Evolutionary conservation across 30 jellyfish, hydroid and myxozoan species (phyloP), one percentile per base, ranked within the genome.

Genomic region (Rhopilema esculentum): DNA sequence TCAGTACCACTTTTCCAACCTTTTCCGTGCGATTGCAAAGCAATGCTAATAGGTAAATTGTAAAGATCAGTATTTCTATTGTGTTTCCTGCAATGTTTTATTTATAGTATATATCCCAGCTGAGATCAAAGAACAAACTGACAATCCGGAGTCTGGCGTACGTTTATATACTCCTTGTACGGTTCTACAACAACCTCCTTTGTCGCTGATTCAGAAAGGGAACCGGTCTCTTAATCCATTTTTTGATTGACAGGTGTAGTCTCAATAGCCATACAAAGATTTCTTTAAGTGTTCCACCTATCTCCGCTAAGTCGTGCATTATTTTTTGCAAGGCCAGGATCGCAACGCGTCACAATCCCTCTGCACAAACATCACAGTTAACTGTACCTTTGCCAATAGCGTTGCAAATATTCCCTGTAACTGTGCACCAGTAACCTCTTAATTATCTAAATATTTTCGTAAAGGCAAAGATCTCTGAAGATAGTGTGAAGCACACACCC

Each of bases 241-340:
- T 21, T 32, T 74, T 91, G 97, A 91, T 91, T 91, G 97, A 91
- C 97, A 91, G 80, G 93, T 91, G 97, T 40, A 64, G 88, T 62
- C 93, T 23, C 62, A 61, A 30, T 33, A 78, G 87, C 64, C 88
- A 62, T 66, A 50, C 92, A 70, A 22, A 4, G 79, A 66, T 69
- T 27, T 50, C 57, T 40, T 40, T 40, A 72, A 72, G 66, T 40
- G 57, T 40, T 12, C 16, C 49, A 22, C 64, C 74, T 61, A 48
- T 50, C 72, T n/a, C 27, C 49, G 86, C 72, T 75, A 48, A 75
- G 24, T 75, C 86, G 27, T 22, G 23, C 63, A 75, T 31, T 33
- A 50, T 21, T 48, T 33, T 50, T 49, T 12, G 48, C 1, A 75
- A 48, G 18, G 66, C 57, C 57, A 6, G 57, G 29, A 16, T 20